phyloP scores from a whole-genome alignment of 37 sponge, comb jelly and placozoan species.

The Spongilla lacustris region DNA sequence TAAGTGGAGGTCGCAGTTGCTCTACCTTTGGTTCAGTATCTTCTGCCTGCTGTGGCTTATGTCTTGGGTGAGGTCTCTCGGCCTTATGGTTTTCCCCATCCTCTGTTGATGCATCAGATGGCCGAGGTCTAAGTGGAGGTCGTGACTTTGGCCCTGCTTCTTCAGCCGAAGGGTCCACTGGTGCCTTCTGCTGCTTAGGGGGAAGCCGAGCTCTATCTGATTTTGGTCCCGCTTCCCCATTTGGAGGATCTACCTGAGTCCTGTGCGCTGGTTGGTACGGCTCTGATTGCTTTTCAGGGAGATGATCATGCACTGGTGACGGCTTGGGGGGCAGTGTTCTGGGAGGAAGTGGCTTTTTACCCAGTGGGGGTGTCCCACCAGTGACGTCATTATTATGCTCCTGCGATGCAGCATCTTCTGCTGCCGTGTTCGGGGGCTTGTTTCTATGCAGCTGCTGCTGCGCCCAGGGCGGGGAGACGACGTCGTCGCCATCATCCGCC shows the following conservation, averaged over 20 bases:
- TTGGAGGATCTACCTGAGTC: neutral
- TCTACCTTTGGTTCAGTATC: too few relatives aligned
- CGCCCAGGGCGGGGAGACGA: constrained; percentile 46
- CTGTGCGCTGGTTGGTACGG: neutral
- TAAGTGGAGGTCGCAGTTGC: neutral
- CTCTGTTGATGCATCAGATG: neutral
- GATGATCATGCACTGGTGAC: neutral
- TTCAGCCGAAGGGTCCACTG: too few relatives aligned
- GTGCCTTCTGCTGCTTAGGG: too few relatives aligned
- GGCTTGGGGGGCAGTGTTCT: neutral
- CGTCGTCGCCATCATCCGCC: constrained; percentile 4
- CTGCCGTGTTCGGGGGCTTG: neutral
- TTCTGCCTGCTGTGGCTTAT: too few relatives aligned
- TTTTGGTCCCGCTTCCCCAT: neutral
- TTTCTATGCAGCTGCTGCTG: constrained; percentile 35
- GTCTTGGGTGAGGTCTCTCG: too few relatives aligned
- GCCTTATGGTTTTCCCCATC: too few relatives aligned
- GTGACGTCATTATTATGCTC: neutral
- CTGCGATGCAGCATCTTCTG: neutral
- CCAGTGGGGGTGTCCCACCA: neutral
- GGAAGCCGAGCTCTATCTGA: neutral
- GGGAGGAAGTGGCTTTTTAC: neutral
- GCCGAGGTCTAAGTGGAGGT: neutral
- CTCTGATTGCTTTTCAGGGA: neutral
- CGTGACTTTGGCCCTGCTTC: too few relatives aligned